These are phyloP conservation scores for Lophius piscatorius DNA, from an alignment of 2,113 vertebrate species.

Conservation along the genomic window DNA sequence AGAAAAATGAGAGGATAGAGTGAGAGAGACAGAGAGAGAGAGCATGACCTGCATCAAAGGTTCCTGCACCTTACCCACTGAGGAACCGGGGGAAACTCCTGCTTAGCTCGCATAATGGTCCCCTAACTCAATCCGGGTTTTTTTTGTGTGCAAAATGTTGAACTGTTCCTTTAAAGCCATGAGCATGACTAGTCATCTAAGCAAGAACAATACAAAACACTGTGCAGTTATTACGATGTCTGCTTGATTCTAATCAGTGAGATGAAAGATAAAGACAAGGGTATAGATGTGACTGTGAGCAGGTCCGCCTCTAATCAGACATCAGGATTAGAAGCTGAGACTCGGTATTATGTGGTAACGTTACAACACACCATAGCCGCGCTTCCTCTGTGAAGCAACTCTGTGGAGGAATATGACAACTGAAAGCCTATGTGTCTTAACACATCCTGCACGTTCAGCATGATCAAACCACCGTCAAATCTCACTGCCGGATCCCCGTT, in stretches of 20 bases:
- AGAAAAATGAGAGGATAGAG: no score
- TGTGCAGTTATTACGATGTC: slow-evolving; percentile 1
- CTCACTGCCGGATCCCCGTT: slow-evolving; percentile 53
- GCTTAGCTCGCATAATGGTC: no score
- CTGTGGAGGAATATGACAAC: slow-evolving; percentile 35
- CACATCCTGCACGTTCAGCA: slow-evolving; percentile 60
- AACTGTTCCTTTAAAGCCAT: slow-evolving; percentile 28
- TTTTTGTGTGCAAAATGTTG: not conserved
- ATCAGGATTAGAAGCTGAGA: slow-evolving; percentile 56
- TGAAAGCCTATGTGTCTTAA: slow-evolving; percentile 58
- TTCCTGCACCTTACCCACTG: no score
- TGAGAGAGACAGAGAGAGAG: not conserved
- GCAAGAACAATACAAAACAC: slow-evolving; percentile 48
- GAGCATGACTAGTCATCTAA: slow-evolving; percentile 34
- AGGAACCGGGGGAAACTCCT: no score
- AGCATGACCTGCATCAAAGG: no score
- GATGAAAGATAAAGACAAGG: slow-evolving; percentile 44
- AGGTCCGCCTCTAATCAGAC: slow-evolving; percentile 52
- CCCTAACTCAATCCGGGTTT: no score
- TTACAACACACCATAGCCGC: slow-evolving; percentile 58
- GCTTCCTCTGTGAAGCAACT: slow-evolving; percentile 60
- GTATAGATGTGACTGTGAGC: slow-evolving; percentile 38
- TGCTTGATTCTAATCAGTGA: slow-evolving; percentile 37
- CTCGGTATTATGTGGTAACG: slow-evolving; percentile 57
- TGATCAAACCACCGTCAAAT: slow-evolving; percentile 58